Conservation (phyloP, 23 tunicate genomes). For the Halocynthia roretzi region DNA sequence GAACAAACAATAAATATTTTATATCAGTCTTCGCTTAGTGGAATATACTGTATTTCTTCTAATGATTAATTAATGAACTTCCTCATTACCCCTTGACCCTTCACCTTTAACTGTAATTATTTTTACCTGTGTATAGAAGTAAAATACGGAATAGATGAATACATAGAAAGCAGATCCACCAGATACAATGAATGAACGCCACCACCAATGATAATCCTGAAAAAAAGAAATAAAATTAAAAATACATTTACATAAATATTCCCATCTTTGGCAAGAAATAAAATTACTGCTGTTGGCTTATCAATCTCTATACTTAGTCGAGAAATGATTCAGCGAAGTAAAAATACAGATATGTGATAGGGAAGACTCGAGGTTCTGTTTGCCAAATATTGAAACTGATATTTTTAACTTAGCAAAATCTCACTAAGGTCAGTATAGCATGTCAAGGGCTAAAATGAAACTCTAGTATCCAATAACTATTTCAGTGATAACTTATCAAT, state of each 20-base stretch:
- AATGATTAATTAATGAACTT: too few relatives aligned
- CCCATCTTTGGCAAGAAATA: not conserved
- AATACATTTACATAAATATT: not conserved
- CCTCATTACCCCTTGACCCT: too few relatives aligned
- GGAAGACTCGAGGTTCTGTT: not conserved
- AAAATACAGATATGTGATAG: not conserved
- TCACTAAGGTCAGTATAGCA: not conserved
- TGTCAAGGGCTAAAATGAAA: not conserved
- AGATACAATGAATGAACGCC: constrained; percentile 96
- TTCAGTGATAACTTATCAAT: too few relatives aligned
- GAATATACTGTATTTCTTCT: too few relatives aligned
- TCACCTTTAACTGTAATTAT: too few relatives aligned
- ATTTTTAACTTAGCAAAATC: not conserved
- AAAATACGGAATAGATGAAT: constrained; percentile 87
- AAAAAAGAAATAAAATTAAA: not conserved
- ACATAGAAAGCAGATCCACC: constrained; percentile 99
- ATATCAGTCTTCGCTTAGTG: too few relatives aligned
- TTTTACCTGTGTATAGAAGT: constrained; percentile 91
- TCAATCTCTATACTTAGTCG: not conserved
- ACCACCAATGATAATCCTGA: constrained; percentile 99
- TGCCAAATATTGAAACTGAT: not conserved
- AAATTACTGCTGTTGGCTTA: not conserved
- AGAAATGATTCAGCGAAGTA: not conserved
- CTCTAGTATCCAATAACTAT: too few relatives aligned
- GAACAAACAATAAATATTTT: too few relatives aligned